These are phyloP conservation scores for Drosophila repletoides DNA, from an alignment of 1,140 invertebrate genomes.

Conservation along the genomic window DNA sequence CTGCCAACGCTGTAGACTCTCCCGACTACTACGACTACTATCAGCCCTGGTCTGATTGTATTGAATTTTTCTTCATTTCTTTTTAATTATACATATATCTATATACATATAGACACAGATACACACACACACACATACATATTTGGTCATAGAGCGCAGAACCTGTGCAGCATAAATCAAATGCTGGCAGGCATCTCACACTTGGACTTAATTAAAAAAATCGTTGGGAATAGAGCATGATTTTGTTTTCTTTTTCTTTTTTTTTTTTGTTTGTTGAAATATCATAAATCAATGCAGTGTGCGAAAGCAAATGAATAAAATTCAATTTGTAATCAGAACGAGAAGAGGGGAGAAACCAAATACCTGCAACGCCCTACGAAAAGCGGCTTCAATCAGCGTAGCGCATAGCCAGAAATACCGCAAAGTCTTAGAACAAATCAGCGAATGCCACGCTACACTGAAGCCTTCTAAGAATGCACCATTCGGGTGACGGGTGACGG, in stretches of 20 bases:
- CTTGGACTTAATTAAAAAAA: conserved; percentile 71
- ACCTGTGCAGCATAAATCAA: conserved; percentile 64
- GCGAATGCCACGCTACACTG: conserved; percentile 30
- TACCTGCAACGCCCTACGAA: conserved; percentile 62
- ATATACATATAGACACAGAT: conserved; percentile 6
- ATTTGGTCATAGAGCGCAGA: background rate
- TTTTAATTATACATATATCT: conserved; percentile 60
- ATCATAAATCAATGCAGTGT: conserved; percentile 73
- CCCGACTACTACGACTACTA: background rate
- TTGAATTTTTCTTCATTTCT: conserved; percentile 3
- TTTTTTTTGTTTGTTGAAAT: conserved; percentile 41
- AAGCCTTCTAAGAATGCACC: conserved; percentile 69
- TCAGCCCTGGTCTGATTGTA: conserved; percentile 16
- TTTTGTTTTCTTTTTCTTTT: conserved; percentile 16
- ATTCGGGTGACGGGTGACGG: conserved; percentile 8
- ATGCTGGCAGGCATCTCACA: conserved; percentile 49
- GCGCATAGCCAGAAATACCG: conserved; percentile 45
- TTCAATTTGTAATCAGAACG: conserved; percentile 74
- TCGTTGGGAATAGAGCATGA: conserved; percentile 37
- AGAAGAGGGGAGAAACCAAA: conserved; percentile 5
- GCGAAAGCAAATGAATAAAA: conserved; percentile 67
- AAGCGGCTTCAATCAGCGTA: conserved; percentile 53
- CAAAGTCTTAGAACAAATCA: conserved; percentile 50
- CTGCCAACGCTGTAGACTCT: conserved; percentile 9
- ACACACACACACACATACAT: conserved; percentile 21